A percentile compares a stretch with the other conserved stretches of the same genome.
Evolutionary conservation across 2,797 vertebrate genomes (phyloP).

Genomic region (Acanthiza pusilla): DNA sequence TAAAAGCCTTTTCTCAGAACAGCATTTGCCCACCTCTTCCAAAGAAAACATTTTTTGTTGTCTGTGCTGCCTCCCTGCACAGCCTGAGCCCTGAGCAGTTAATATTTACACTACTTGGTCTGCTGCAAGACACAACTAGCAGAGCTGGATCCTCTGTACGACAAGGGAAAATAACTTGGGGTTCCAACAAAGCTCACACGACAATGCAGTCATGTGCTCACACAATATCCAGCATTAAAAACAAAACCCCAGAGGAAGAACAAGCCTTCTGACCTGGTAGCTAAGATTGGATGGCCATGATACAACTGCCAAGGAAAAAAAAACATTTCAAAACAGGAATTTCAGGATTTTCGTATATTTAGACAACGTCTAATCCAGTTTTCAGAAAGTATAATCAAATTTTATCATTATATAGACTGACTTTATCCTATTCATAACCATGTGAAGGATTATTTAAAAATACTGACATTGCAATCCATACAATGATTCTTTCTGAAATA

Average conservation of each 20-base stretch:
- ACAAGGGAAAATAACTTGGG: neutral
- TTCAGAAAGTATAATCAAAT: slow-evolving; percentile 33
- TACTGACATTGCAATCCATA: slow-evolving; percentile 30
- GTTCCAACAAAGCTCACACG: neutral
- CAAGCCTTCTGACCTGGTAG: neutral
- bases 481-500: slow-evolving; percentile 12
- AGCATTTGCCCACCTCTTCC: neutral
- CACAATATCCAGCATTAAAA: neutral
- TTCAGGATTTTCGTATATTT: slow-evolving; percentile 42
- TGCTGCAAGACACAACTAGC: neutral
- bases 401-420: slow-evolving; percentile 37
- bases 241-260: neutral
- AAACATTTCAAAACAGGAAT: slow-evolving; percentile 7
- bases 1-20: neutral
- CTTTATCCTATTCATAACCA: slow-evolving; percentile 40
- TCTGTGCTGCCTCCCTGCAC: neutral
- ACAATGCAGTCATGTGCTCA: neutral
- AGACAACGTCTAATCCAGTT: slow-evolving; percentile 32
- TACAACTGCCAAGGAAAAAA: neutral
- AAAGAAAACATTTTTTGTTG: neutral
- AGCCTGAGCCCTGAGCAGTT: neutral
- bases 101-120: neutral
- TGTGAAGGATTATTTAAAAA: slow-evolving; percentile 37
- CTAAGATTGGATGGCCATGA: neutral
- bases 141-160: neutral